These are phyloP conservation scores for Hoplodrina ambigua DNA, from an alignment of 2,888 invertebrate species.

Conservation along the genomic window DNA sequence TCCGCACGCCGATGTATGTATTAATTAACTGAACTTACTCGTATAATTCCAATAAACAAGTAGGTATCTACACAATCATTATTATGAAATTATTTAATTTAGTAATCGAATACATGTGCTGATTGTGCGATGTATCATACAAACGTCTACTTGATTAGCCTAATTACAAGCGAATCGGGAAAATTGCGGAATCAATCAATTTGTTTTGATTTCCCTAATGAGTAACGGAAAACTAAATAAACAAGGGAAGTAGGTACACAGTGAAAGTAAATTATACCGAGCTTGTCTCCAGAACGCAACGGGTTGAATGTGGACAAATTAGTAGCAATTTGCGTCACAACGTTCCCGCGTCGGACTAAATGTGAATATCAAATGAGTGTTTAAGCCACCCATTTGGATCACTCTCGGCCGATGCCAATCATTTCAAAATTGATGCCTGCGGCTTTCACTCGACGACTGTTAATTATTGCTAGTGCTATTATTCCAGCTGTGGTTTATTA, in stretches of 20 bases:
- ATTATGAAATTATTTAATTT: constrained; percentile 35
- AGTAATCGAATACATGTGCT: constrained; percentile 32
- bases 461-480: constrained; percentile 71
- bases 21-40: constrained; percentile 39
- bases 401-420: constrained; percentile 83
- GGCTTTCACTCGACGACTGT: constrained; percentile 79
- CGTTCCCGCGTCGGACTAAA: constrained; percentile 79
- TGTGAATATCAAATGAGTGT: constrained; percentile 88
- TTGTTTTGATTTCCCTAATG: constrained; percentile 58
- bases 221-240: constrained; percentile 55
- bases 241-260: constrained; percentile 32
- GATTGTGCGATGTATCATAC: constrained; percentile 35
- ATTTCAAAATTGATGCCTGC: constrained; percentile 84
- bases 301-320: constrained; percentile 84
- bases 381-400: constrained; percentile 87
- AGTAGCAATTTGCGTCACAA: constrained; percentile 82
- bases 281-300: constrained; percentile 60
- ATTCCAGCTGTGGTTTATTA: constrained; percentile 59
- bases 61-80: not conserved
- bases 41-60: constrained; percentile 31
- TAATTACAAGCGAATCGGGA: constrained; percentile 50
- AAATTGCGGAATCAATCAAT: constrained; percentile 53
- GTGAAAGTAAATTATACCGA: constrained; percentile 50
- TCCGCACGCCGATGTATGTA: constrained; percentile 25
- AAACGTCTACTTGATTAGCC: constrained; percentile 52